phyloP scores from a whole-genome alignment of 2,113 vertebrate species.

The Protobothrops flavoviridis region DNA sequence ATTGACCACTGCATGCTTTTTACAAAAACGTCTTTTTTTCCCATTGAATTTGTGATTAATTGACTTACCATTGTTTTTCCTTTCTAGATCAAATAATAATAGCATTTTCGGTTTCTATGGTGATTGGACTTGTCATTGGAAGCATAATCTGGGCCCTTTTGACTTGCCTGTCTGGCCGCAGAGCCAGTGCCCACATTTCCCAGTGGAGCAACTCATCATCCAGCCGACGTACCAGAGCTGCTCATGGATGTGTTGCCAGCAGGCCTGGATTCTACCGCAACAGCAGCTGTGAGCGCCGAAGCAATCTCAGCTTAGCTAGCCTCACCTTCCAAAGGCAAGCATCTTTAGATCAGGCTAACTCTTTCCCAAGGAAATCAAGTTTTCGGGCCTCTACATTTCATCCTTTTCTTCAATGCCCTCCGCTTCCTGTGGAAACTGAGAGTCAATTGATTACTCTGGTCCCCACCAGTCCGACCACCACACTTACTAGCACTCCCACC shows the following conservation, averaged over 20 bases:
- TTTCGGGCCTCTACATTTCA: conserved; percentile 95
- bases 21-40: neutral
- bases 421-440: conserved; percentile 84
- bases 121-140: conserved; percentile 85
- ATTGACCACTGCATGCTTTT: neutral
- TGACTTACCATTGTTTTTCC: conserved; percentile 19
- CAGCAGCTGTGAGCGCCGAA: conserved; percentile 87
- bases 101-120: conserved; percentile 91
- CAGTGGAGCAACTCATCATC: conserved; percentile 70
- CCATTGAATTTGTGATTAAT: neutral
- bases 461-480: conserved; percentile 69
- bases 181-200: conserved; percentile 89
- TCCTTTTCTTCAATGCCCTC: conserved; percentile 88
- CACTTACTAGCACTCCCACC: conserved; percentile 57
- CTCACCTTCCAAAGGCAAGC: conserved; percentile 91
- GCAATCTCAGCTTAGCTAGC: conserved; percentile 93
- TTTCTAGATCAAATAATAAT: conserved; percentile 84
- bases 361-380: conserved; percentile 86
- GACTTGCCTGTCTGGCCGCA: conserved; percentile 85
- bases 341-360: conserved; percentile 83
- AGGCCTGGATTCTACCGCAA: conserved; percentile 86
- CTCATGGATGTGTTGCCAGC: conserved; percentile 58
- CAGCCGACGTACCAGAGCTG: conserved; percentile 67
- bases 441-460: conserved; percentile 84
- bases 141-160: conserved; percentile 83